Percentiles rank a stretch among this genome's conserved stretches.
phyloP scores from a whole-genome alignment of 2,797 vertebrate species.

The Potorous gilbertii region DNA sequence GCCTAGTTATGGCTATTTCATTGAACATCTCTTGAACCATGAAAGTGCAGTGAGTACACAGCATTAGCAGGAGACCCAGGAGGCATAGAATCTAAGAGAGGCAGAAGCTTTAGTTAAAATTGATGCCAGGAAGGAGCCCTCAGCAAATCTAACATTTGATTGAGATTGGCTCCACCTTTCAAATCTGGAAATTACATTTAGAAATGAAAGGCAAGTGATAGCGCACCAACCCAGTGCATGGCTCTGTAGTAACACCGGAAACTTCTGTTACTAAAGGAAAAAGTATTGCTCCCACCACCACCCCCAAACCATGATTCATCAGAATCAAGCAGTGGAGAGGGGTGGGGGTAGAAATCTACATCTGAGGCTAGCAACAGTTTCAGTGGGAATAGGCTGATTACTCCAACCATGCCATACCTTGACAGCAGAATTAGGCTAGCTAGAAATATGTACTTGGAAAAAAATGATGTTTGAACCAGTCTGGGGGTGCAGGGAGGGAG shows the following conservation, averaged over 20 bases:
- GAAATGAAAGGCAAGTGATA: constrained; percentile 12
- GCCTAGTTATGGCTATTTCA: constrained; percentile 50
- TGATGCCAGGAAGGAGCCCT: constrained; percentile 22
- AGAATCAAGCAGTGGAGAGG: not conserved
- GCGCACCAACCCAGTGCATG: not conserved
- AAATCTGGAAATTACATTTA: constrained; percentile 4
- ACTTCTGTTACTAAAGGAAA: not conserved
- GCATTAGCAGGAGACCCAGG: not conserved
- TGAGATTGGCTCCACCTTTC: constrained; percentile 43
- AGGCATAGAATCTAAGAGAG: constrained; percentile 43
- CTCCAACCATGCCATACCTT: not conserved
- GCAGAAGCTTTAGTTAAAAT: constrained; percentile 36
- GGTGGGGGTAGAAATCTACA: not conserved
- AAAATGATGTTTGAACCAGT: constrained; percentile 20
- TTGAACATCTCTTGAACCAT: constrained; percentile 32
- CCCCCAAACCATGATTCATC: not conserved
- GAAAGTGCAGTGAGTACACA: constrained; percentile 9
- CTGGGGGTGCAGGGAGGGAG: not conserved
- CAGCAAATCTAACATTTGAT: constrained; percentile 35
- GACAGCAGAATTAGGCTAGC: constrained; percentile 14
- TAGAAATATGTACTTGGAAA: constrained; percentile 36
- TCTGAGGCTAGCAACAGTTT: not conserved
- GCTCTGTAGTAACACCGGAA: constrained; percentile 8
- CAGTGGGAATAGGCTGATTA: not conserved
- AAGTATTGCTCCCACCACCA: not conserved